A percentile compares a stretch with the other conserved stretches of the same genome.
Evolutionary conservation across 2,888 invertebrate genomes (phyloP).

Genomic region (Asteroscopus sphinx): DNA sequence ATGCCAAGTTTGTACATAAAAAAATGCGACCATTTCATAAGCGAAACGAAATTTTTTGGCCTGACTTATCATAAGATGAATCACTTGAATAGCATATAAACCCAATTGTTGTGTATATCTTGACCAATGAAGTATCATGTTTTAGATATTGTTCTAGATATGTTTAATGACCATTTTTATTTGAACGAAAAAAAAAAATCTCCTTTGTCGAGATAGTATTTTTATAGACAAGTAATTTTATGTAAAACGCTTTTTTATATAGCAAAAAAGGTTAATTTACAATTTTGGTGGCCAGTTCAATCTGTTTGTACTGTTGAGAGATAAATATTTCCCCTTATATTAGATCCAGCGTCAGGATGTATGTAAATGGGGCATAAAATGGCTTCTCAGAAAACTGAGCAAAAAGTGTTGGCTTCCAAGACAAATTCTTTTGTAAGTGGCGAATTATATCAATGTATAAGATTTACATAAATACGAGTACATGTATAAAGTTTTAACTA

Average conservation of each 20-base stretch:
- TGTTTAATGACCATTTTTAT: too few relatives aligned
- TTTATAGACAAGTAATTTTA: background rate
- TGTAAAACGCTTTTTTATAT: background rate
- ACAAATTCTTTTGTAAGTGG: slow-evolving; percentile 27
- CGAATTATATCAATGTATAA: slow-evolving; percentile 20
- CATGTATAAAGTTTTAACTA: too few relatives aligned
- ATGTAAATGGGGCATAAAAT: slow-evolving; percentile 35
- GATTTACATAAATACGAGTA: slow-evolving; percentile 14
- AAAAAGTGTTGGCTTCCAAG: too few relatives aligned
- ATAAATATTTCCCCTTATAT: slow-evolving; percentile 14
- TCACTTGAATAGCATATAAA: too few relatives aligned
- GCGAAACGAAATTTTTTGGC: too few relatives aligned
- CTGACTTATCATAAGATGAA: too few relatives aligned
- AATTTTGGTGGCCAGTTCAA: background rate
- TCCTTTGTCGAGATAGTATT: background rate
- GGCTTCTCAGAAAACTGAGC: slow-evolving; percentile 16
- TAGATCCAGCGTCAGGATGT: background rate
- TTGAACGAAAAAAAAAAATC: too few relatives aligned
- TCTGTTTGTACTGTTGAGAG: slow-evolving; percentile 2
- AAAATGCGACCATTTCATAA: too few relatives aligned
- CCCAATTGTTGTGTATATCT: too few relatives aligned
- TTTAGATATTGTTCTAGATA: too few relatives aligned
- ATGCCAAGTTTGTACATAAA: too few relatives aligned
- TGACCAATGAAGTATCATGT: too few relatives aligned
- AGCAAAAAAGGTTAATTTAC: background rate